phyloP scores from a whole-genome alignment of 37 sponge, comb jelly and placozoan genomes.

The Theonella swinhoei region DNA sequence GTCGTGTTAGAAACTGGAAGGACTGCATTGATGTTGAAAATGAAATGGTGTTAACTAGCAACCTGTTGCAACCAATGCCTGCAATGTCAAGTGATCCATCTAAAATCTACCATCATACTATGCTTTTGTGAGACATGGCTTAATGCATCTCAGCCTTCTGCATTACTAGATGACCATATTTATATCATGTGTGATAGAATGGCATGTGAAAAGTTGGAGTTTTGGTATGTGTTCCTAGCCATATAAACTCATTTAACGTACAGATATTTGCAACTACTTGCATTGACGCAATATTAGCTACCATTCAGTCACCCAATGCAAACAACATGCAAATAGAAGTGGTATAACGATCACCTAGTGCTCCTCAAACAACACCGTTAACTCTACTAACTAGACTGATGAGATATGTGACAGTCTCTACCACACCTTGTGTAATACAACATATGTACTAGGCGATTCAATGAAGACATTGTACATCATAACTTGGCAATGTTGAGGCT shows the following conservation, averaged over 20 bases:
- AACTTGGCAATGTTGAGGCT: no score
- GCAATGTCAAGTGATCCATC: no score
- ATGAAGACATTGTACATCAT: conserved; percentile 19
- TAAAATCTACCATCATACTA: background rate
- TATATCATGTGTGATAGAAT: conserved; percentile 27
- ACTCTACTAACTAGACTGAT: background rate
- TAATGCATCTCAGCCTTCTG: conserved; percentile 3
- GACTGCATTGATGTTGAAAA: background rate
- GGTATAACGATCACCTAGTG: conserved; percentile 28
- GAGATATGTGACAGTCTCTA: background rate
- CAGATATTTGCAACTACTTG: conserved; percentile 3
- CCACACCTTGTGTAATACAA: background rate
- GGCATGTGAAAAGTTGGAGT: conserved; percentile 5
- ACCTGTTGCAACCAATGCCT: background rate
- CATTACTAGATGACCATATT: background rate
- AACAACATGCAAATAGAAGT: conserved; percentile 1
- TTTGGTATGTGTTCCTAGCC: background rate
- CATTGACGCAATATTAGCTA: conserved; percentile 19
- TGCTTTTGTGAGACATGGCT: conserved; percentile 42
- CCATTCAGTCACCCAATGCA: background rate
- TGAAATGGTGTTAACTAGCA: background rate
- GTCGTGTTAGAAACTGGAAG: background rate
- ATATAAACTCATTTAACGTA: background rate
- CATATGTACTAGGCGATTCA: no score
- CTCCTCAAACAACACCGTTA: background rate